These are phyloP conservation scores for Meloidogyne floridensis DNA, from an alignment of 1,140 invertebrate genomes.

Conservation along the genomic window DNA sequence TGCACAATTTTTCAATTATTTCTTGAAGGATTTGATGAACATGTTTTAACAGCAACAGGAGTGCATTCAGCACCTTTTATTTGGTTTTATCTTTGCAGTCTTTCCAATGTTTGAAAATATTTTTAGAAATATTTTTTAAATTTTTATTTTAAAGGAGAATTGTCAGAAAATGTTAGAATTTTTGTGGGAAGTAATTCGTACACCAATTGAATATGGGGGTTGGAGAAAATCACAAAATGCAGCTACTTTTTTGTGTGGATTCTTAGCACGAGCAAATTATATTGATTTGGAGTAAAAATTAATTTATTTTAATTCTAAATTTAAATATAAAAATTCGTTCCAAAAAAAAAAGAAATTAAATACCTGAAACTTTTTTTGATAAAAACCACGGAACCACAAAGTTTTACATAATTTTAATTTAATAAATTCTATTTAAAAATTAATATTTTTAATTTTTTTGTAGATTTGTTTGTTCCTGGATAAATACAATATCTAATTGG, in stretches of 20 bases:
- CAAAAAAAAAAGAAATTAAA: too few relatives aligned
- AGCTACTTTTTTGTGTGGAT: conserved; percentile 46
- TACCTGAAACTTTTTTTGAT: too few relatives aligned
- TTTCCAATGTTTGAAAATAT: conserved; percentile 31
- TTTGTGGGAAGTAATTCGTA: conserved; percentile 43
- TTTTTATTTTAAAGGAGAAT: conserved; percentile 28
- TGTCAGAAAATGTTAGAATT: conserved; percentile 32
- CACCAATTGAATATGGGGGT: conserved; percentile 37
- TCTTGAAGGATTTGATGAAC: conserved; percentile 32
- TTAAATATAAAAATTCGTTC: background rate
- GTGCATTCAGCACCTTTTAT: conserved; percentile 43
- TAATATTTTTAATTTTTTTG: conserved; percentile 24
- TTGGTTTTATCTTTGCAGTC: conserved; percentile 54
- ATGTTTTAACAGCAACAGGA: conserved; percentile 28
- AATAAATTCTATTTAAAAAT: background rate
- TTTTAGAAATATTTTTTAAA: background rate
- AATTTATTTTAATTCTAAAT: background rate
- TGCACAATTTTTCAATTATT: conserved; percentile 11
- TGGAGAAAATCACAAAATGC: conserved; percentile 51
- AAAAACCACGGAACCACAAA: too few relatives aligned
- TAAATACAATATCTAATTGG: conserved; percentile 43
- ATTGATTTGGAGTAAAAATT: conserved; percentile 38
- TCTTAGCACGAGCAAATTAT: conserved; percentile 47
- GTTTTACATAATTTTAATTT: too few relatives aligned
- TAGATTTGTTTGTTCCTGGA: conserved; percentile 40